Conservation (phyloP, 2,797 vertebrate species). For the Myotis myotis region DNA sequence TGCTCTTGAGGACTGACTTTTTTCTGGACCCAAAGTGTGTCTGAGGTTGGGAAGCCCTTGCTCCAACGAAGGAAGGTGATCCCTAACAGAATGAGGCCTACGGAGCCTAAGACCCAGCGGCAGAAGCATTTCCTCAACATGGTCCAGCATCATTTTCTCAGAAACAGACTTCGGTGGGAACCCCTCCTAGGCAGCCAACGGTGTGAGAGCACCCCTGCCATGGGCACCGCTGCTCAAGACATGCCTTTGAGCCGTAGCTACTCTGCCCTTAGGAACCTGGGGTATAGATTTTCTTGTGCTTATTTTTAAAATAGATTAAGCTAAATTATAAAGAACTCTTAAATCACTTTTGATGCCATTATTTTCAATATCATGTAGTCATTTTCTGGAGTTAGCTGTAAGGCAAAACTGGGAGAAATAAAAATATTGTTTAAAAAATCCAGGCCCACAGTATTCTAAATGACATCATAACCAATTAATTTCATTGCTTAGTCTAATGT, state of each 20-base stretch:
- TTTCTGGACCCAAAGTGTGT: background rate
- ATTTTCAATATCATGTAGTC: background rate
- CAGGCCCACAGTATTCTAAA: background rate
- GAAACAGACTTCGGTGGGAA: background rate
- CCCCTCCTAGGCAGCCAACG: fast-evolving
- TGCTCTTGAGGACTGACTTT: fast-evolving
- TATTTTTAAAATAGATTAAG: background rate
- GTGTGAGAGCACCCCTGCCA: no score
- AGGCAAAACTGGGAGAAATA: background rate
- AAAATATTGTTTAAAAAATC: background rate
- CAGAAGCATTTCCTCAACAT: background rate
- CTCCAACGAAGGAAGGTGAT: background rate
- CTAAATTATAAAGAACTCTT: background rate
- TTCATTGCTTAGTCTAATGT: background rate
- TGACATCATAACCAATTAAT: background rate
- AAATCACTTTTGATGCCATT: background rate
- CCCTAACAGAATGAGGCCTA: fast-evolving
- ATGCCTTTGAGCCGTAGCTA: fast-evolving
- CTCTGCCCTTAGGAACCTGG: background rate
- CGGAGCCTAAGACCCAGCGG: background rate
- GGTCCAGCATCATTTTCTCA: background rate
- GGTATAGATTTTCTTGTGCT: background rate
- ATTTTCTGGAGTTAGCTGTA: background rate
- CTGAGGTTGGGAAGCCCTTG: background rate
- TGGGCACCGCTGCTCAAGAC: fast-evolving